phyloP scores from a whole-genome alignment of 1,140 invertebrate genomes.

The Venturia canescens region DNA sequence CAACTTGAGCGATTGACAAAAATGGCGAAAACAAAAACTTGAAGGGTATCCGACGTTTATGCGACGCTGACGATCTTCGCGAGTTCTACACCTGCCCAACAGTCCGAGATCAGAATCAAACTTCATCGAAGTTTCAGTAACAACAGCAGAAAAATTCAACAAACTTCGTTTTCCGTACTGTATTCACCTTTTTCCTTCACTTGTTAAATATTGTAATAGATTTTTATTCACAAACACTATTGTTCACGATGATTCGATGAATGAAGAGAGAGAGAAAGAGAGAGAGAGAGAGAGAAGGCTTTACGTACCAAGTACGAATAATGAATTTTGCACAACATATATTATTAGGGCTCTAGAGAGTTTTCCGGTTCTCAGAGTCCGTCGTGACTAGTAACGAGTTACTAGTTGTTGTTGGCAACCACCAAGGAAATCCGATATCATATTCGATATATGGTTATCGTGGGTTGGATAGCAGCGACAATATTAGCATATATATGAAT shows the following conservation, averaged over 20 bases:
- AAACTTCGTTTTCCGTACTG: too few relatives aligned
- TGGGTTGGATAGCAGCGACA: slow-evolving; percentile 1
- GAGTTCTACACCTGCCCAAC: slow-evolving; percentile 6
- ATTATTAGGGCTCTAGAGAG: neutral
- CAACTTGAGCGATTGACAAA: neutral
- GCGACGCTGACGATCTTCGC: neutral
- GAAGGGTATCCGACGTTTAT: neutral
- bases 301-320: neutral
- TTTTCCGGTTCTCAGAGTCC: slow-evolving; percentile 20
- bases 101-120: neutral
- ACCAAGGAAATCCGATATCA: slow-evolving; percentile 20
- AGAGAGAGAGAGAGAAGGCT: too few relatives aligned
- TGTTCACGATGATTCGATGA: neutral
- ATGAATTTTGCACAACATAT: neutral
- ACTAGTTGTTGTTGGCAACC: slow-evolving; percentile 6
- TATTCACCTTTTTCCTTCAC: too few relatives aligned
- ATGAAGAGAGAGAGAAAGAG: too few relatives aligned
- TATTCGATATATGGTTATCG: slow-evolving; percentile 8
- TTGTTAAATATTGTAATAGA: too few relatives aligned
- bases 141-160: neutral
- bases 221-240: neutral
- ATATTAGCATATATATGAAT: neutral
- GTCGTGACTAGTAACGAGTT: slow-evolving; percentile 23
- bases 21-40: slow-evolving; percentile 1
- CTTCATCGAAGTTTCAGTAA: neutral